These are phyloP conservation scores for Nanger granti DNA, from an alignment of 2,113 vertebrate species.

Conservation along the genomic window DNA sequence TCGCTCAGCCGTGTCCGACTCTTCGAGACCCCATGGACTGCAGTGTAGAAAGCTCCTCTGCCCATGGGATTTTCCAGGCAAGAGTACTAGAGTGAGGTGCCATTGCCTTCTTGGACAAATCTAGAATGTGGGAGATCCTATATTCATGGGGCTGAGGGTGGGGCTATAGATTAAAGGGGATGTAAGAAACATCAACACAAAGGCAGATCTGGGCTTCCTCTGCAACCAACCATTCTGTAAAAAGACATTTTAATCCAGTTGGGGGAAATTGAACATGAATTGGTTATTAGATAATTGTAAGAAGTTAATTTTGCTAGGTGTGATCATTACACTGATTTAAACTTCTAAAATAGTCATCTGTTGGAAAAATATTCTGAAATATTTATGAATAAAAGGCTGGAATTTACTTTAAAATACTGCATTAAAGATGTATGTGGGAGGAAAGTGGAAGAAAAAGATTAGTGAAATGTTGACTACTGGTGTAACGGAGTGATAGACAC, in stretches of 20 bases:
- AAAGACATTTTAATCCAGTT: neutral
- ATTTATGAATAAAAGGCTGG: slow-evolving; percentile 5
- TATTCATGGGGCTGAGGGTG: neutral
- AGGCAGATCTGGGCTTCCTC: neutral
- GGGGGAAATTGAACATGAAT: neutral
- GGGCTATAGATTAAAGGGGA: neutral
- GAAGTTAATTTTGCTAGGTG: neutral
- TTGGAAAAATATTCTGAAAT: neutral
- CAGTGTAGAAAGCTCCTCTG: too few species aligned
- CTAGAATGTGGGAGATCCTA: neutral
- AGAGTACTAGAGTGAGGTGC: too few species aligned
- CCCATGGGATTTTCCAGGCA: too few species aligned
- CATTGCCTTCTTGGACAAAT: neutral
- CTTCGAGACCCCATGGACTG: too few species aligned
- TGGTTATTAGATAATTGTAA: neutral
- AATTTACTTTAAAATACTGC: slow-evolving; percentile 4
- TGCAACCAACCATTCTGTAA: neutral
- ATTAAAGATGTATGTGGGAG: neutral
- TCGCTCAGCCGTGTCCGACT: too few species aligned
- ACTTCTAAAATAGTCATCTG: neutral
- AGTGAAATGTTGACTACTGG: neutral
- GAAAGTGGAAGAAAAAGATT: neutral
- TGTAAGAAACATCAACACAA: neutral
- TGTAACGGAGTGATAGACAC: neutral
- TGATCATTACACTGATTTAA: neutral